A percentile compares a stretch with the other conserved stretches of the same genome.
These are phyloP conservation scores for Lathamus discolor DNA, from an alignment of 2,113 vertebrate species.

Conservation along the genomic window DNA sequence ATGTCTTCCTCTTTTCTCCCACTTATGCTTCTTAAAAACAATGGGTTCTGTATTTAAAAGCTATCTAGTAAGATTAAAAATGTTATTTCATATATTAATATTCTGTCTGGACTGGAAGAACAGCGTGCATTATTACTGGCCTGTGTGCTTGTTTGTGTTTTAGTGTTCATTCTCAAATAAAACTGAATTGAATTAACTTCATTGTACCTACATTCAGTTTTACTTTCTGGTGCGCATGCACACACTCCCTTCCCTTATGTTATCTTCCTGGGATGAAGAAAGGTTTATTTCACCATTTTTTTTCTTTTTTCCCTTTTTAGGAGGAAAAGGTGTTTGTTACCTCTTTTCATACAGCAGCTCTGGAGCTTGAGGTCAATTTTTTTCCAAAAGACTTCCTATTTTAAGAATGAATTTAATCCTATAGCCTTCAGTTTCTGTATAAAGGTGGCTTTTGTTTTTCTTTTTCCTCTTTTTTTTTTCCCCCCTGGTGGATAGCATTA, in stretches of 20 bases:
- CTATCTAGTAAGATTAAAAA: background rate
- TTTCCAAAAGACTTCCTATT: background rate
- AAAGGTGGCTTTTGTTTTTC: background rate
- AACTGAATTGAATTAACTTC: background rate
- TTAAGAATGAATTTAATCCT: background rate
- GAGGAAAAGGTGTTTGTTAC: background rate
- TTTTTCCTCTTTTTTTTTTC: background rate
- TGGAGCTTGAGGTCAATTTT: background rate
- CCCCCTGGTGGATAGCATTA: background rate
- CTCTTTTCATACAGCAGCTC: background rate
- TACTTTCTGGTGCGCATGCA: background rate
- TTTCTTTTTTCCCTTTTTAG: background rate
- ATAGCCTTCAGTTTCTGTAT: background rate
- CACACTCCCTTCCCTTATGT: background rate
- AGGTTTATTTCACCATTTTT: background rate
- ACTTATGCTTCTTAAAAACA: background rate
- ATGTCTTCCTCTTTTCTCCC: background rate
- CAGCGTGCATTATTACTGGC: background rate
- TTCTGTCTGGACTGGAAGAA: background rate
- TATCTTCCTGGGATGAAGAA: background rate
- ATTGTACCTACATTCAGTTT: background rate
- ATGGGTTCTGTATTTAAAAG: background rate
- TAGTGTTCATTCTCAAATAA: background rate
- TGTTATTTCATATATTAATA: background rate
- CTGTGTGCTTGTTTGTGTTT: background rate